phyloP scores from a whole-genome alignment of 2,888 invertebrate species.

The Cinara cedri region DNA sequence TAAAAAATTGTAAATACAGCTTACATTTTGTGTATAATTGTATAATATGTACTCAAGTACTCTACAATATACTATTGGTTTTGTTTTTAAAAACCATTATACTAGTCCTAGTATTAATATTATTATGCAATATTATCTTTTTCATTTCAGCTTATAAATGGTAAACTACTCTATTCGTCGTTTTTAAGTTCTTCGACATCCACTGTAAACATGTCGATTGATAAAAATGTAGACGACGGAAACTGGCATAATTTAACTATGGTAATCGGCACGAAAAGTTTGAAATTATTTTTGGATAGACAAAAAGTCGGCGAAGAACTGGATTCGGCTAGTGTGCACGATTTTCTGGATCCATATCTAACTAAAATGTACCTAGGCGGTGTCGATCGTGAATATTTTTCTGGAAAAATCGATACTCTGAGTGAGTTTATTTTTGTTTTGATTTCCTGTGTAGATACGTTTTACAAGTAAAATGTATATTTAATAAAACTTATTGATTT shows the following conservation, averaged over 20 bases:
- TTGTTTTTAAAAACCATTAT: not conserved
- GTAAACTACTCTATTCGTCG: slow-evolving; percentile 80
- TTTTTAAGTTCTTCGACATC: slow-evolving; percentile 71
- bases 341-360: slow-evolving; percentile 89
- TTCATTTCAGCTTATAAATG: slow-evolving; percentile 68
- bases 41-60: too few species aligned
- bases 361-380: slow-evolving; percentile 83
- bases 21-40: too few species aligned
- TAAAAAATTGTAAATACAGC: too few species aligned
- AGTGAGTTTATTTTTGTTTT: slow-evolving; percentile 58
- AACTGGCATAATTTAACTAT: slow-evolving; percentile 88
- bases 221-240: slow-evolving; percentile 76
- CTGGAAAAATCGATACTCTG: slow-evolving; percentile 63
- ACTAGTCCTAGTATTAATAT: too few species aligned
- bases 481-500: not conserved
- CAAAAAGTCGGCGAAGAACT: slow-evolving; percentile 80
- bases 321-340: slow-evolving; percentile 84
- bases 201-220: slow-evolving; percentile 81
- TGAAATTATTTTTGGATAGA: slow-evolving; percentile 76
- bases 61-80: not conserved
- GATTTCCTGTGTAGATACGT: not conserved
- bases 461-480: not conserved
- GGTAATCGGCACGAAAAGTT: slow-evolving; percentile 70
- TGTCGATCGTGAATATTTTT: slow-evolving; percentile 70
- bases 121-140: not conserved